Base-by-base conservation (phyloP, 2,797 vertebrate genomes). In the Fundulus diaphanus region DNA sequence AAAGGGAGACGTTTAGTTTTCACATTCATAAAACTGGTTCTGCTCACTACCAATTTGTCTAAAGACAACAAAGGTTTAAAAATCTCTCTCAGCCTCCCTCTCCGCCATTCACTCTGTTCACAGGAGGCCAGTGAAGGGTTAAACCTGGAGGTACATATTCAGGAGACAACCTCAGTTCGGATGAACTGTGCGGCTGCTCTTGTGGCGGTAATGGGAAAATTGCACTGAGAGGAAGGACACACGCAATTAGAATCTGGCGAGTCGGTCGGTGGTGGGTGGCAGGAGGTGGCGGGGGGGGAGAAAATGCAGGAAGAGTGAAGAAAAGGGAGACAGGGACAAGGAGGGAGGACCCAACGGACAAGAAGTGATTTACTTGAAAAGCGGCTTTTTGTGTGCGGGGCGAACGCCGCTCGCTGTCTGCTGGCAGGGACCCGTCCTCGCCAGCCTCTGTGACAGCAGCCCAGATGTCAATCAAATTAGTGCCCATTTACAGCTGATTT, bases 381-480 rank as follows among this genome's bases (percentile, higher is more conserved):
- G 96, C 96, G 96, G 95, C 96, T 96, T 96, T 94, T 93, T 92
- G 89, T 96, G 96, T 95, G 90, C 95, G 93, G 94, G 83, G 96
- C 96, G 96, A 97, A 96, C 94, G 79, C 65, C 5, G 68, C 84
- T 85, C 61, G 73, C 87, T 89, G 80, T 84, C 84, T 87, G 74
- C 87, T 83, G 88, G 84, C 85, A 77, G 82, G 79, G 80, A 68
- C 76, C 82, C 31, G 87, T 89, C 83, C 85, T 72, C 72, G 24
- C 94, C 96, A 93, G 95, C 94, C 86, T 92, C 94, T 84, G 96
- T 97, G 97, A 99, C 98, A 98, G 97, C 96, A 95, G 96, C 97
- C 97, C 97, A 98, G 97, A 97, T 98, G 97, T 98, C 98, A 99
- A 99, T 99, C 98, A 99, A 98, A 99, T 99, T 98, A 98, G 96